Percentiles rank a stretch among this genome's conserved stretches.
phyloP scores from a whole-genome alignment of 2,888 invertebrate species.

The Cyrtodaria siliqua region DNA sequence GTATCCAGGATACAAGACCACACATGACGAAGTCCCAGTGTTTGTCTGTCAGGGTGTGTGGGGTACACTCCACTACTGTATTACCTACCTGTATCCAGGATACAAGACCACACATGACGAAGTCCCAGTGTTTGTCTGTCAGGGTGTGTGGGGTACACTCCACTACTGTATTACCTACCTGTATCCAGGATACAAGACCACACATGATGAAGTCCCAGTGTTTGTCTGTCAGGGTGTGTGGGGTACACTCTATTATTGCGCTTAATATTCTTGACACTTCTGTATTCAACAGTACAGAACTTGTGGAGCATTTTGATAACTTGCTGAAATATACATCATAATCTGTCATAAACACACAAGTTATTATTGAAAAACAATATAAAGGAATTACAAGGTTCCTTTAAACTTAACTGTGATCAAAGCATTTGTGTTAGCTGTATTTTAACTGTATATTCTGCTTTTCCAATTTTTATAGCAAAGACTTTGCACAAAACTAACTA shows the following conservation, averaged over 20 bases:
- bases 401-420: too few species aligned
- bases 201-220: constrained; percentile 92
- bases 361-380: too few species aligned
- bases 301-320: constrained; percentile 36
- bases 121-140: constrained; percentile 89
- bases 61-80: constrained; percentile 81
- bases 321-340: constrained; percentile 55
- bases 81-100: constrained; percentile 89
- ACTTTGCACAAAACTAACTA: too few species aligned
- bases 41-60: constrained; percentile 82
- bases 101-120: constrained; percentile 90
- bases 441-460: too few species aligned
- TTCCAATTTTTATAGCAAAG: too few species aligned
- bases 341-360: too few species aligned
- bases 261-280: constrained; percentile 86
- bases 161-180: constrained; percentile 85
- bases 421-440: too few species aligned
- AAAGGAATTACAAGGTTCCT: too few species aligned
- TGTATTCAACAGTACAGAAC: constrained; percentile 83
- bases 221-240: constrained; percentile 82
- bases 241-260: constrained; percentile 80
- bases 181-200: constrained; percentile 90
- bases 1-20: constrained; percentile 90
- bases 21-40: constrained; percentile 92
- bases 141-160: constrained; percentile 79